Conservation (phyloP, 1,140 invertebrate species). For the Camponotus vicinus region DNA sequence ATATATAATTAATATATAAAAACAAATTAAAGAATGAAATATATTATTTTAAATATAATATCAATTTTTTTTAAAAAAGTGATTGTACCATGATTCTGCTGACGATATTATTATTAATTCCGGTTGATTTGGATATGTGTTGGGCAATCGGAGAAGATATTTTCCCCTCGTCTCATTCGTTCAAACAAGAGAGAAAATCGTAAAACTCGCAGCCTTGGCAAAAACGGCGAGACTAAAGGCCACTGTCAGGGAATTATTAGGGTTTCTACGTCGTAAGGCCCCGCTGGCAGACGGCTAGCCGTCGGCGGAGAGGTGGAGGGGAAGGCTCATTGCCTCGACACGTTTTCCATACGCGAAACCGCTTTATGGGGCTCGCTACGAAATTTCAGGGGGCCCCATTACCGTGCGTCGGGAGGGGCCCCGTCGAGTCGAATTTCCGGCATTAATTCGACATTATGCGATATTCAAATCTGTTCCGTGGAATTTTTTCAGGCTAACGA, state of each 20-base stretch:
- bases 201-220: conserved; percentile 40
- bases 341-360: conserved; percentile 76
- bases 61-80: neutral
- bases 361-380: conserved; percentile 72
- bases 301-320: conserved; percentile 9
- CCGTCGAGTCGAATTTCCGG: conserved; percentile 81
- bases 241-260: conserved; percentile 59
- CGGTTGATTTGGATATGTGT: conserved; percentile 48
- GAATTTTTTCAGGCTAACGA: conserved; percentile 82
- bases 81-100: neutral
- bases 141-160: conserved; percentile 50
- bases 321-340: conserved; percentile 63
- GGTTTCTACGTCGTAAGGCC: conserved; percentile 68
- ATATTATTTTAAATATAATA: neutral
- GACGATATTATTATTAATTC: conserved; percentile 19
- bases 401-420: conserved; percentile 57
- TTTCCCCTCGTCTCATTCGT: conserved; percentile 38
- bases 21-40: conserved; percentile 26
- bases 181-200: conserved; percentile 52
- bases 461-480: conserved; percentile 83
- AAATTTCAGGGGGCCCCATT: conserved; percentile 71
- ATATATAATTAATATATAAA: neutral
- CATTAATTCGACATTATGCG: conserved; percentile 84
- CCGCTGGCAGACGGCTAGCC: conserved; percentile 50
- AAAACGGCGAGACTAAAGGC: conserved; percentile 61